phyloP scores from a whole-genome alignment of 2,888 invertebrate genomes.

The Agrotis exclamationis region DNA sequence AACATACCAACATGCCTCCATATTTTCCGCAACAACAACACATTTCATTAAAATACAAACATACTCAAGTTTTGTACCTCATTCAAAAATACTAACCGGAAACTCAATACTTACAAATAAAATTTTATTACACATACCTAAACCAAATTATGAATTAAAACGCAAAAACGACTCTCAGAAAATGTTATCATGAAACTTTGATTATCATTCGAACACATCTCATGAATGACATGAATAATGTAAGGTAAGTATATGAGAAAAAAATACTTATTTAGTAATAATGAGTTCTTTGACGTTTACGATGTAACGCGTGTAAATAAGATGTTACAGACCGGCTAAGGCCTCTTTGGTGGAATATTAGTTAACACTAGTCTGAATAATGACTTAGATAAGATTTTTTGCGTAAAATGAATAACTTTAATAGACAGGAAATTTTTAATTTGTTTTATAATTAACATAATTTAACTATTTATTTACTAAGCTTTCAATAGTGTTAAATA shows the following conservation, averaged over 20 bases:
- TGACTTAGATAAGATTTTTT: constrained; percentile 25
- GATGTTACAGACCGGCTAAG: constrained; percentile 4
- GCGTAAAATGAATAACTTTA: not conserved
- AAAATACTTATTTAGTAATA: constrained; percentile 23
- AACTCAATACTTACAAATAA: constrained; percentile 16
- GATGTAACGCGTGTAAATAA: constrained; percentile 34
- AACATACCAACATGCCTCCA: too few species aligned
- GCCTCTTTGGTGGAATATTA: constrained; percentile 19
- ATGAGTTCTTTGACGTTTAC: constrained; percentile 46
- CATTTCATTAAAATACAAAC: constrained; percentile 8
- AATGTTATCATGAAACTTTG: constrained; percentile 31
- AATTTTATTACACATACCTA: constrained; percentile 14
- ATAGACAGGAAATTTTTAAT: not conserved
- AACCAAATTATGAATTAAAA: constrained; percentile 54
- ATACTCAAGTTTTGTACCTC: constrained; percentile 10
- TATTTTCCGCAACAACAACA: constrained; percentile 18
- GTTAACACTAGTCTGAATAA: constrained; percentile 15
- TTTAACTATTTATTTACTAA: not conserved
- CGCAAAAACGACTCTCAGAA: constrained; percentile 28
- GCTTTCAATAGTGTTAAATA: not conserved
- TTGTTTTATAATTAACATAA: constrained; percentile 3
- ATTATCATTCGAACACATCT: constrained; percentile 44
- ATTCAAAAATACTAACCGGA: constrained; percentile 33
- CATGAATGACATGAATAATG: constrained; percentile 59
- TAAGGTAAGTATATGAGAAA: constrained; percentile 29